phyloP scores from a whole-genome alignment of 2,888 invertebrate species.

The Synergus japonicus region DNA sequence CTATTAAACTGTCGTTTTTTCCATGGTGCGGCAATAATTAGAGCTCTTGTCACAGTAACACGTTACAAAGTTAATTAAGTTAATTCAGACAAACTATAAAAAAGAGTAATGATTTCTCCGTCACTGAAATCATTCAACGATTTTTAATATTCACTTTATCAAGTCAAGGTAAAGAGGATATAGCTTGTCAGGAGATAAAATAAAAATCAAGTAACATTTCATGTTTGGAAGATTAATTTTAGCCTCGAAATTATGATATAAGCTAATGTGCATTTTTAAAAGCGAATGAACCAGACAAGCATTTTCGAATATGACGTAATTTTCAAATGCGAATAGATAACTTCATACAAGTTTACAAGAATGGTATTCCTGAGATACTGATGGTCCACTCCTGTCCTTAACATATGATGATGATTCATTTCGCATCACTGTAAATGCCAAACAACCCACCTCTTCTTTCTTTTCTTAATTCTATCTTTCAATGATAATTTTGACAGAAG shows the following conservation, averaged over 20 bases:
- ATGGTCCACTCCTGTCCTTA: not conserved
- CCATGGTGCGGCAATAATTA: not conserved
- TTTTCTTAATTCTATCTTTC: not conserved
- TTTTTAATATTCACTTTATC: too few relatives aligned
- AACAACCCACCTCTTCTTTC: not conserved
- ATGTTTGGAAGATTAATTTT: not conserved
- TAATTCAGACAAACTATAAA: too few relatives aligned
- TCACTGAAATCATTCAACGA: too few relatives aligned
- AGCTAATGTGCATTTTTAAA: not conserved
- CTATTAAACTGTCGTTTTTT: not conserved
- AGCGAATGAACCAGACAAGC: not conserved
- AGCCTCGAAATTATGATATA: not conserved
- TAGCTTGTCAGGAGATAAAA: not conserved
- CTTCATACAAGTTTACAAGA: not conserved
- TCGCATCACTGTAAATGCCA: constrained; percentile 2
- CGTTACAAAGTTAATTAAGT: too few relatives aligned
- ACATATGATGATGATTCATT: constrained; percentile 6
- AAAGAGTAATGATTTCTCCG: too few relatives aligned
- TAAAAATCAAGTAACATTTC: not conserved
- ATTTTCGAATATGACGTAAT: constrained; percentile 21
- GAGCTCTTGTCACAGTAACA: not conserved
- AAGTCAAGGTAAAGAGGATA: too few relatives aligned
- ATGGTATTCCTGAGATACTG: not conserved
- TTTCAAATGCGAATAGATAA: constrained; percentile 1
- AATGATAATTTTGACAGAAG: constrained; percentile 5